Evolutionary conservation across 2,113 vertebrate genomes (phyloP), one percentile per base, ranked within the genome.

Genomic region (Carollia perspicillata): DNA sequence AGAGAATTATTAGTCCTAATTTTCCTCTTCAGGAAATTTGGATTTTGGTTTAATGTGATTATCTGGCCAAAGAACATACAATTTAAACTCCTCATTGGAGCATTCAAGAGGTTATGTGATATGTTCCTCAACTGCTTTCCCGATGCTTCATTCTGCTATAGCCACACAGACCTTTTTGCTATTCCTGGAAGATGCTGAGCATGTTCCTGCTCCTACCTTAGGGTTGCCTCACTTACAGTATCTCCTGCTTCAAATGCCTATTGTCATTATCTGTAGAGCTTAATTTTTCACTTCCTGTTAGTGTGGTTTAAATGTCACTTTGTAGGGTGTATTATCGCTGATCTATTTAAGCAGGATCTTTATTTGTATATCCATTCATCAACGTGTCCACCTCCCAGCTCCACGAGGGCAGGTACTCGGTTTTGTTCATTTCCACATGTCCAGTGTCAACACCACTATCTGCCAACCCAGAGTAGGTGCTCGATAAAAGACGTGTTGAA

Each of bases 1-100:
- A 30, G 60, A 63, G 28, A 63, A 78, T 88, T 30, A 49, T 12
- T 72, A 18, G 26, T 66, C 35, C 14, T 9, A 44, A 33, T 74
- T 79, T 6, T 55, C 26, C 20, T 96, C n/a, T 92, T 80, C 8
- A 44, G 69, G n/a, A 96, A 80, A 84, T 93, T 87, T 26, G 8
- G 47, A 53, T 72, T 55, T 12, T 94, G 22, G 3, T 85, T 83
- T 86, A 77, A 58, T 84, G 9, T 58, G 23, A 72, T 55, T 84
- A 68, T 87, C 66, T 91, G 71, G 23, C 55, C 35, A 74, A 84
- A 80, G 20, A 53, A 28, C 33, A 69, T 6, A 37, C 35, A 33
- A 72, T 72, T 89, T 40, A 60, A 49, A 26, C 23, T 68, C 58
- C n/a, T 79, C 22, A 35, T 89, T 90, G 5, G 9, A 47, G 17